Evolutionary conservation across 2,888 invertebrate species (phyloP).

Genomic region (Acronicta leporina): DNA sequence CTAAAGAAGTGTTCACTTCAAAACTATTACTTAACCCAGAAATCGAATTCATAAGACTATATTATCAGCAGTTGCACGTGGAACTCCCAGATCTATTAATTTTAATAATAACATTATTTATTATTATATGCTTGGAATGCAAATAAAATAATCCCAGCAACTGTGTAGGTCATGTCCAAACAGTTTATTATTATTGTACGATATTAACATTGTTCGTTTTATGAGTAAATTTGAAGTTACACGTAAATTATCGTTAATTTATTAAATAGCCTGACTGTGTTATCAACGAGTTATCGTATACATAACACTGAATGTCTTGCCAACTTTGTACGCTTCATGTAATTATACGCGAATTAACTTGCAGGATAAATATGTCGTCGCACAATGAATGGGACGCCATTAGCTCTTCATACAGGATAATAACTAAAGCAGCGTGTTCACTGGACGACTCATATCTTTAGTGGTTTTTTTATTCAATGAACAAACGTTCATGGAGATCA

Average conservation of each 20-base stretch:
- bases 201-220: conserved; percentile 32
- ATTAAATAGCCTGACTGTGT: conserved; percentile 17
- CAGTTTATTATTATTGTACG: conserved; percentile 19
- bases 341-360: conserved; percentile 18
- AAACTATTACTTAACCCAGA: no score
- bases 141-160: conserved; percentile 25
- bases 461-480: no score
- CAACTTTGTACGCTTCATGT: conserved; percentile 9
- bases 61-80: background rate
- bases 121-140: conserved; percentile 13
- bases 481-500: no score
- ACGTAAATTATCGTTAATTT: conserved; percentile 23
- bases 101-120: conserved; percentile 35
- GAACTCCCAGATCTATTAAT: background rate
- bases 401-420: background rate
- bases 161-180: conserved; percentile 6
- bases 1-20: no score
- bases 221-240: conserved; percentile 16
- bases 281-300: conserved; percentile 14
- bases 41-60: background rate
- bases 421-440: background rate
- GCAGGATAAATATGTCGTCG: conserved; percentile 33
- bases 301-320: conserved; percentile 18
- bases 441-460: background rate
- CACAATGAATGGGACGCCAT: background rate